Evolutionary conservation across 2,113 vertebrate genomes (phyloP).

Genomic region (Onychorhynchus coronatus): DNA sequence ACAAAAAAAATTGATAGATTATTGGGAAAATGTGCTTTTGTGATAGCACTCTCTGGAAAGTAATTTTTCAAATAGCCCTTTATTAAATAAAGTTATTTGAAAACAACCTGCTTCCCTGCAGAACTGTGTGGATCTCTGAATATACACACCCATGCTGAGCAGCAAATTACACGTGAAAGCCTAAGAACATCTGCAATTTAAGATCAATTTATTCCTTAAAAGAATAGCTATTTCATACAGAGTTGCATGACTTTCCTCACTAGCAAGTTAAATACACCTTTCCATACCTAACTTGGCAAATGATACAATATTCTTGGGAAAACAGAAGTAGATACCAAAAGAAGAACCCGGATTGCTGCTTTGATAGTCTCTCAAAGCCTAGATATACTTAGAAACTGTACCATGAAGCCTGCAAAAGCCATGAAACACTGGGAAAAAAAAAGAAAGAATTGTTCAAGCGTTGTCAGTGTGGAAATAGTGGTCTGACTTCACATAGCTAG

Average conservation of each 20-base stretch:
- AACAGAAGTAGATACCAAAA: background rate
- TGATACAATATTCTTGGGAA: background rate
- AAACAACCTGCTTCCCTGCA: background rate
- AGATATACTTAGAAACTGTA: background rate
- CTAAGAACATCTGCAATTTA: slow-evolving; percentile 28
- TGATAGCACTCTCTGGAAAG: slow-evolving; percentile 8
- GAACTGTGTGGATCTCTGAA: background rate
- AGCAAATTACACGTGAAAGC: slow-evolving; percentile 13
- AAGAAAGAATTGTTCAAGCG: background rate
- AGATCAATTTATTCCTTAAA: slow-evolving; percentile 24
- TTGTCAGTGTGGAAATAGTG: background rate
- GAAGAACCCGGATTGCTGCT: background rate
- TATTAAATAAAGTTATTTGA: slow-evolving; percentile 44
- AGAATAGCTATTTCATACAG: background rate
- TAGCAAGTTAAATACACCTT: background rate
- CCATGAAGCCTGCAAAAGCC: background rate
- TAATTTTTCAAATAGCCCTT: slow-evolving; percentile 26
- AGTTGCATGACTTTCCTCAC: background rate
- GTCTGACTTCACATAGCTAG: background rate
- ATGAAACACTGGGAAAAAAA: background rate
- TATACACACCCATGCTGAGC: background rate
- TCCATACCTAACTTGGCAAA: background rate
- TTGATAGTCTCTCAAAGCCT: background rate
- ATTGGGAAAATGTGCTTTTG: background rate
- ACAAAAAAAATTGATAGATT: background rate